Percentiles rank a stretch among this genome's conserved stretches.
Evolutionary conservation across 1,140 invertebrate genomes (phyloP).

Genomic region (Plodia interpunctella): DNA sequence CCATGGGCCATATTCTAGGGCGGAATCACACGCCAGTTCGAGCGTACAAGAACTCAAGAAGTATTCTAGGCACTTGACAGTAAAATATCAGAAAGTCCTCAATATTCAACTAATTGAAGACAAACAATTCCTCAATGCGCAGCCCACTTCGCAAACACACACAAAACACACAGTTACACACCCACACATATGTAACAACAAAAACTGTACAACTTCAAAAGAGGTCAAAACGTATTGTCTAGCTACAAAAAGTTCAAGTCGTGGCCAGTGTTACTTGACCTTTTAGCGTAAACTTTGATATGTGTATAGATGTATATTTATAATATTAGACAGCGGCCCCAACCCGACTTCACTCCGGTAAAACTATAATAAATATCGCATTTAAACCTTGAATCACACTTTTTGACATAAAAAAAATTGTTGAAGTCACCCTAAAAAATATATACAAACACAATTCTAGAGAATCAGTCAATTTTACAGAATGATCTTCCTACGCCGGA

Average conservation of each 20-base stretch:
- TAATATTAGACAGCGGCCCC: neutral
- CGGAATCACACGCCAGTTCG: too few relatives aligned
- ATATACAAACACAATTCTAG: too few relatives aligned
- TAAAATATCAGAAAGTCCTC: neutral
- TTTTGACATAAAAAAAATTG: too few relatives aligned
- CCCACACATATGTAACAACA: slow-evolving; percentile 36
- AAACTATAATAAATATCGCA: too few relatives aligned
- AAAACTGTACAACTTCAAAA: slow-evolving; percentile 33
- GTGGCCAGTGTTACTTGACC: slow-evolving; percentile 23
- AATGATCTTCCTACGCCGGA: too few relatives aligned
- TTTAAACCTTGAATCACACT: too few relatives aligned
- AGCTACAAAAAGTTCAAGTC: slow-evolving; percentile 25
- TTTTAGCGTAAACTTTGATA: too few relatives aligned
- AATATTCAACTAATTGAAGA: neutral
- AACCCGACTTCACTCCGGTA: too few relatives aligned
- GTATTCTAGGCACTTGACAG: neutral
- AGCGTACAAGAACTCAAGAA: too few relatives aligned
- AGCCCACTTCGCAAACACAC: slow-evolving; percentile 7
- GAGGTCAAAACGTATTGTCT: slow-evolving; percentile 38
- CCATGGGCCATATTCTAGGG: too few relatives aligned
- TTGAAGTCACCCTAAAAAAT: too few relatives aligned
- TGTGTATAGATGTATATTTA: neutral
- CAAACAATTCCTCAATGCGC: neutral
- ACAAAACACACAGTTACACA: slow-evolving; percentile 16
- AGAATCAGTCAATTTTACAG: too few relatives aligned